These are phyloP conservation scores for Drosophila anomalata DNA, from an alignment of 2,888 invertebrate species.

Conservation along the genomic window DNA sequence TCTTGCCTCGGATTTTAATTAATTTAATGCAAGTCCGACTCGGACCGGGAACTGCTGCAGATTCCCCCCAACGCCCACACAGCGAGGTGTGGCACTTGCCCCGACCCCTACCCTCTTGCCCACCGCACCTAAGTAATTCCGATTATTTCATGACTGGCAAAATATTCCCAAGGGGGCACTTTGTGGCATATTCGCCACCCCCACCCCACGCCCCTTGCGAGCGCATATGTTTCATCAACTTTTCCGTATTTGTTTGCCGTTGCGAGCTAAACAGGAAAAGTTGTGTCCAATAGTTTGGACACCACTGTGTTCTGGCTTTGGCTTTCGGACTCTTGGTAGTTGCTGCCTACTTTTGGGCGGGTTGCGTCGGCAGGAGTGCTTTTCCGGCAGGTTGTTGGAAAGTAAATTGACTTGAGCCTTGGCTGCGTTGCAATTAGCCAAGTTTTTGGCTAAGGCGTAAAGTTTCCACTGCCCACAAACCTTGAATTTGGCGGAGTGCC, in stretches of 20 bases:
- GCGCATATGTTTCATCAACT: constrained; percentile 20
- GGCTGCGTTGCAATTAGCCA: constrained; percentile 30
- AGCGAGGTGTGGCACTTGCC: constrained; percentile 21
- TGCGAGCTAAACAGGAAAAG: background rate
- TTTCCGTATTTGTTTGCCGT: background rate
- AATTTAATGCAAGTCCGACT: constrained; percentile 52
- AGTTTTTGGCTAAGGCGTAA: constrained; percentile 14
- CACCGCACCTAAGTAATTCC: constrained; percentile 9
- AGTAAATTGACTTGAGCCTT: constrained; percentile 25
- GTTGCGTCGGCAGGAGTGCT: background rate
- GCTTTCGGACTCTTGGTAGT: background rate
- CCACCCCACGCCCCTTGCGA: background rate
- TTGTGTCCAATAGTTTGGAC: constrained; percentile 32
- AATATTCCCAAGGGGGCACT: constrained; percentile 26
- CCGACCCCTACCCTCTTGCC: background rate
- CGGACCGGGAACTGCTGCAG: constrained; percentile 21
- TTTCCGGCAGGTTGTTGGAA: constrained; percentile 1
- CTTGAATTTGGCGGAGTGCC: constrained; percentile 4
- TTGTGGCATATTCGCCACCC: constrained; percentile 5
- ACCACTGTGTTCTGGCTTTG: constrained; percentile 45
- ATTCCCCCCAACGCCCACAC: background rate
- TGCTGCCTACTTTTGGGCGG: constrained; percentile 32
- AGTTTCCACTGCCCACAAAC: constrained; percentile 23
- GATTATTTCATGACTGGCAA: constrained; percentile 12
- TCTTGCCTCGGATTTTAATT: constrained; percentile 52